Percentiles rank a stretch among this genome's conserved stretches.
phyloP scores from a whole-genome alignment of 1,140 invertebrate genomes.

The Araneus ventricosus region DNA sequence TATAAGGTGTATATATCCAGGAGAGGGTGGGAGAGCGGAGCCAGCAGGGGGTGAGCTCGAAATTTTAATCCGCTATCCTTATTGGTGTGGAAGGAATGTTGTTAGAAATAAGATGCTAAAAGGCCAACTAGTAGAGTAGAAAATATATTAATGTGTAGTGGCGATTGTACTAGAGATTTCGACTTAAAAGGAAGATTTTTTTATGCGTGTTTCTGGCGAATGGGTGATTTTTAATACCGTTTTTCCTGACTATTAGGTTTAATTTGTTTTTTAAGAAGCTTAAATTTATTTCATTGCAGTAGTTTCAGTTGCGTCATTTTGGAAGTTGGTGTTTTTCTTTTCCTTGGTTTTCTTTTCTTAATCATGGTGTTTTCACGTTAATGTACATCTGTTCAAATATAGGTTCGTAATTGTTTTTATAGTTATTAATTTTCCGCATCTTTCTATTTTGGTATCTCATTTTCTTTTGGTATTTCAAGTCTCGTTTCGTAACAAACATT shows the following conservation, averaged over 20 bases:
- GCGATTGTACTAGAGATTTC: neutral
- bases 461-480: too few species aligned
- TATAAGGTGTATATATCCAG: conserved; percentile 47
- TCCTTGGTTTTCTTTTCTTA: too few species aligned
- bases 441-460: too few species aligned
- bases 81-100: neutral
- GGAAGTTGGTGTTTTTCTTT: too few species aligned
- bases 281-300: too few species aligned
- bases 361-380: too few species aligned
- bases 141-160: conserved; percentile 18
- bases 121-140: conserved; percentile 28
- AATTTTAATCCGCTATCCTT: conserved; percentile 65
- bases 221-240: neutral
- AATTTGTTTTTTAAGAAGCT: neutral
- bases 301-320: too few species aligned
- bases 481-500: too few species aligned
- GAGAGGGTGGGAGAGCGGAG: neutral
- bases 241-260: neutral
- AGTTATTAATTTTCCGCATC: too few species aligned
- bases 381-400: too few species aligned
- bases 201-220: neutral
- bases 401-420: too few species aligned
- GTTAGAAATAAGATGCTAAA: conserved; percentile 28
- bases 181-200: neutral
- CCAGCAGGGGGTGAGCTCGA: neutral